Percentiles rank a stretch among this genome's conserved stretches.
Conservation (phyloP, 2,113 vertebrate species). For the Girardinichthys multiradiatus region DNA sequence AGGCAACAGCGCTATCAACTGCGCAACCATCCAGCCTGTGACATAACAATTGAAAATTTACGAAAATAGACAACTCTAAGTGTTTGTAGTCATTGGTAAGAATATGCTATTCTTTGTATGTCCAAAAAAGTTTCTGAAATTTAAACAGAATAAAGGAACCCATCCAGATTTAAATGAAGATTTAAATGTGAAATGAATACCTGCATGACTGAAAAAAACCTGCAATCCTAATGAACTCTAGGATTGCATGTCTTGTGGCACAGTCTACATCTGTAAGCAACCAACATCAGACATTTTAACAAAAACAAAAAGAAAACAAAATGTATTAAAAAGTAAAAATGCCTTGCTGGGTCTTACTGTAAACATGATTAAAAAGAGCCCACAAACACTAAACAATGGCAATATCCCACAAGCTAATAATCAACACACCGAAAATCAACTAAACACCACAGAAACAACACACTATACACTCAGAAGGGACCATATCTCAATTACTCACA, state of each 20-base stretch:
- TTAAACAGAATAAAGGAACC: neutral
- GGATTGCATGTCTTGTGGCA: neutral
- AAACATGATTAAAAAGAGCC: slow-evolving; percentile 13
- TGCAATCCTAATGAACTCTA: neutral
- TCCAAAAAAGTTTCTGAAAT: neutral
- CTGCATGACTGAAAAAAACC: neutral
- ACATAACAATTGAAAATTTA: no score
- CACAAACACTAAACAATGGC: slow-evolving; percentile 12
- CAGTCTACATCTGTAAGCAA: neutral
- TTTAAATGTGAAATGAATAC: neutral
- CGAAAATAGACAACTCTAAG: no score
- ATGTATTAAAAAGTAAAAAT: slow-evolving; percentile 2
- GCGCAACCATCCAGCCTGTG: no score
- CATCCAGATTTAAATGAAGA: neutral
- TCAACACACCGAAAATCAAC: neutral
- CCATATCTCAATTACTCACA: no score
- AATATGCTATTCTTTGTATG: neutral
- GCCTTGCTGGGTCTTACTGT: neutral
- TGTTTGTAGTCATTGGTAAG: neutral
- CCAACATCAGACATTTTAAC: slow-evolving; percentile 6
- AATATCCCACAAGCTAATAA: slow-evolving; percentile 33
- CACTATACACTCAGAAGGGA: neutral
- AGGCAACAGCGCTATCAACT: no score
- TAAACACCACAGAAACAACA: neutral
- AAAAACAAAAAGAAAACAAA: neutral